Conservation (phyloP, 2,113 vertebrate genomes). For the Triplophysa rosa region DNA sequence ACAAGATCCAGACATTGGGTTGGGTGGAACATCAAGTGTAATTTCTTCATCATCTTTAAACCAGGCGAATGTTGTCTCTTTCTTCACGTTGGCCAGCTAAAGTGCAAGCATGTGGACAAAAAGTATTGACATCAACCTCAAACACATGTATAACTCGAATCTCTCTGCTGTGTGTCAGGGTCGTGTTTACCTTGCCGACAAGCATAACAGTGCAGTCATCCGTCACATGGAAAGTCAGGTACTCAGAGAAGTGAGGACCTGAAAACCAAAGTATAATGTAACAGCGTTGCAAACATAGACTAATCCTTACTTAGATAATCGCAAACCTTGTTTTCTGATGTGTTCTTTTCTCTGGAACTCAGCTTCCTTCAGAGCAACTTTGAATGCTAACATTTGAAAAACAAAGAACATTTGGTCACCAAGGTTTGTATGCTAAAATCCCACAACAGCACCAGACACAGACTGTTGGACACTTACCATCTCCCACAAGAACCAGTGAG, state of each 20-base stretch:
- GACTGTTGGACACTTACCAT: conserved; percentile 75
- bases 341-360: conserved; percentile 91
- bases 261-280: conserved; percentile 10
- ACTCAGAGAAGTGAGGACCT: conserved; percentile 94
- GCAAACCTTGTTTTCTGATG: conserved; percentile 92
- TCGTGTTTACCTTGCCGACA: conserved; percentile 81
- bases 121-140: too few relatives aligned
- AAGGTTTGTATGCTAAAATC: not conserved
- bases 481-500: conserved; percentile 93
- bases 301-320: not conserved
- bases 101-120: not conserved
- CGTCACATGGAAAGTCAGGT: conserved; percentile 84
- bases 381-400: conserved; percentile 80
- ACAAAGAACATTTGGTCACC: conserved; percentile 1
- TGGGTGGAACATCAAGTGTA: conserved; percentile 74
- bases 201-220: conserved; percentile 89
- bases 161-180: not conserved
- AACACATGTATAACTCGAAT: not conserved
- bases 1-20: conserved; percentile 81
- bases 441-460: not conserved
- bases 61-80: conserved; percentile 90
- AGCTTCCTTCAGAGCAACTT: conserved; percentile 81
- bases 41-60: conserved; percentile 85
- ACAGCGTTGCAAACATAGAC: not conserved
- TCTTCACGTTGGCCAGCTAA: conserved; percentile 91